These are phyloP conservation scores for Orthosia gothica DNA, from an alignment of 2,888 invertebrate species.

Conservation along the genomic window DNA sequence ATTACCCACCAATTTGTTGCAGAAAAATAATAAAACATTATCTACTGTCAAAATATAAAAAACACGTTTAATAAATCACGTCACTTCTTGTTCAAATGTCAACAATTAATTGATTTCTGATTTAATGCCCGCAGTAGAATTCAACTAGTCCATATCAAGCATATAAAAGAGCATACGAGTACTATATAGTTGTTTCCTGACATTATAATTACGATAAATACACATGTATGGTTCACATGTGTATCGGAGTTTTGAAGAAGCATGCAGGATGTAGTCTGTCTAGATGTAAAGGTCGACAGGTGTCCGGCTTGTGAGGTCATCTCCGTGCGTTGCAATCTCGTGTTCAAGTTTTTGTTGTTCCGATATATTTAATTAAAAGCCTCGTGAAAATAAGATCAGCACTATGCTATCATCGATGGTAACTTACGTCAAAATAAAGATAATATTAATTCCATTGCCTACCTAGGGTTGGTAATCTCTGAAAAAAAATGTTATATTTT, in stretches of 20 bases:
- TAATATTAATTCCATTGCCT: background rate
- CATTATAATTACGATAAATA: slow-evolving; percentile 48
- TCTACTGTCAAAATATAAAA: background rate
- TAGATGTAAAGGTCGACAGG: slow-evolving; percentile 81
- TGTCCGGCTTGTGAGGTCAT: slow-evolving; percentile 85
- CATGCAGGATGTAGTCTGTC: slow-evolving; percentile 77
- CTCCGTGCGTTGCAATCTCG: slow-evolving; percentile 71
- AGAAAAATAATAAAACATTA: background rate
- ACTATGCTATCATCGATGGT: background rate
- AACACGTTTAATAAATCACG: background rate
- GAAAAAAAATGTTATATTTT: background rate
- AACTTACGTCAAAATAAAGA: background rate
- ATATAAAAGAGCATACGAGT: slow-evolving; percentile 24
- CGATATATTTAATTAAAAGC: slow-evolving; percentile 10
- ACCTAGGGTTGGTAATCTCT: background rate
- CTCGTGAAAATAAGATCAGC: slow-evolving; percentile 27
- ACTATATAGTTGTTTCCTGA: slow-evolving; percentile 52
- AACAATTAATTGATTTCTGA: slow-evolving; percentile 39
- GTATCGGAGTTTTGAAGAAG: slow-evolving; percentile 64
- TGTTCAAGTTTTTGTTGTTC: slow-evolving; percentile 64
- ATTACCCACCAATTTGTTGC: background rate
- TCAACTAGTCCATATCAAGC: slow-evolving; percentile 39
- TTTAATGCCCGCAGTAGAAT: slow-evolving; percentile 22
- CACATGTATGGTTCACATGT: slow-evolving; percentile 55
- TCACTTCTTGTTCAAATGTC: slow-evolving; percentile 40